These are phyloP conservation scores for Oceanodroma leucorhoa DNA, from an alignment of 2,797 vertebrate genomes.

Conservation along the genomic window DNA sequence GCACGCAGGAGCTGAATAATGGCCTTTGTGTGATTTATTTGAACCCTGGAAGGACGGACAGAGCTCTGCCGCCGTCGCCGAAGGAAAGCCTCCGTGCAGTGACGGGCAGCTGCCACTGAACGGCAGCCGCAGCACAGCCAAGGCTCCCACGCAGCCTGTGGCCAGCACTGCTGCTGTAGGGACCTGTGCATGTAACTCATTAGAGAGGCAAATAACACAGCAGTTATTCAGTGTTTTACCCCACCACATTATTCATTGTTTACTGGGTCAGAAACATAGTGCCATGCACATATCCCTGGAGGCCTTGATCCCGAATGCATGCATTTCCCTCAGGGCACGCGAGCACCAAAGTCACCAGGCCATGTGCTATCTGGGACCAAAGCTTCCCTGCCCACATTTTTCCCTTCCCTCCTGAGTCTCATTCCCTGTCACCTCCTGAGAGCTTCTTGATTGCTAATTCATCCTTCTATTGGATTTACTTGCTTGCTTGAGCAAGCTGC, in stretches of 20 bases:
- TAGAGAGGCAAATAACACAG: fast-evolving
- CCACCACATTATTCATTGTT: fast-evolving
- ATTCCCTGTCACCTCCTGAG: fast-evolving
- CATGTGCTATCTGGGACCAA: fast-evolving
- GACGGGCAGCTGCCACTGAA: neutral
- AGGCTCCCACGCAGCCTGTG: fast-evolving
- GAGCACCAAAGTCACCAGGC: neutral
- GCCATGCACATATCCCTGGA: too few species aligned
- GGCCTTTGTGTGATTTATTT: neutral
- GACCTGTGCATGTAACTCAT: fast-evolving
- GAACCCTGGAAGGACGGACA: neutral
- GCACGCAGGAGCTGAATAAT: neutral
- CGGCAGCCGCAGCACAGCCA: neutral
- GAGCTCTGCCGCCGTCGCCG: fast-evolving
- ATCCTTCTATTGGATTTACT: neutral
- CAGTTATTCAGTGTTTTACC: neutral
- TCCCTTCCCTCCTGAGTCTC: neutral
- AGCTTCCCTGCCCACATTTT: neutral
- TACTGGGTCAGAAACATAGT: neutral
- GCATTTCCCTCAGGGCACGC: neutral
- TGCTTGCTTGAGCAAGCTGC: fast-evolving
- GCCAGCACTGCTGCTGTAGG: neutral
- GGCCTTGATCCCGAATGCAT: neutral
- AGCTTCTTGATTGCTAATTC: neutral
- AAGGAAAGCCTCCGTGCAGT: neutral